Conservation (phyloP, 2,113 vertebrate species). For the Strix aluco region DNA sequence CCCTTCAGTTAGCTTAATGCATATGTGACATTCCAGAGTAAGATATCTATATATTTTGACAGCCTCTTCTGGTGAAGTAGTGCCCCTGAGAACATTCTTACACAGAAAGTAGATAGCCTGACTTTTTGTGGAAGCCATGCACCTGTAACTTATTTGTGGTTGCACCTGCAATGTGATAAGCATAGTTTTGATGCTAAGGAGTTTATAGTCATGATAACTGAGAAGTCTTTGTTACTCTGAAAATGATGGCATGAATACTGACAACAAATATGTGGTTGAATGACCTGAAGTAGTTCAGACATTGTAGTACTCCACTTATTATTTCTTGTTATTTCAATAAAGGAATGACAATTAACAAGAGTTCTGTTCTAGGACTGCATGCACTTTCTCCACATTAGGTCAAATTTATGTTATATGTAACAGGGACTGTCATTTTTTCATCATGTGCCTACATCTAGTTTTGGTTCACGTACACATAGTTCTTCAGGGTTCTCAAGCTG, state of each 20-base stretch:
- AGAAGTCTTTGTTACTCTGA: neutral
- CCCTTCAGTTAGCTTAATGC: too few species aligned
- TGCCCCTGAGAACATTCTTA: neutral
- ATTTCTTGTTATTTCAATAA: neutral
- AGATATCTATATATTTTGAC: fast-evolving
- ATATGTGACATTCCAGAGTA: neutral
- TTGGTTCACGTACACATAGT: neutral
- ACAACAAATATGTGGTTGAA: neutral
- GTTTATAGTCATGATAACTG: neutral
- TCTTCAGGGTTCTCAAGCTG: neutral
- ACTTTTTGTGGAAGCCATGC: neutral
- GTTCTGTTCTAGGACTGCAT: neutral
- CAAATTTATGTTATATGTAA: neutral
- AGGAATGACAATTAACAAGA: neutral
- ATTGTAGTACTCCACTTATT: neutral
- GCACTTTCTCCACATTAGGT: neutral
- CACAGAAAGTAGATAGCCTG: neutral
- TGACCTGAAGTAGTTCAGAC: neutral
- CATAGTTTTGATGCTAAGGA: neutral
- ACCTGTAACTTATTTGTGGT: neutral
- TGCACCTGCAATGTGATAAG: neutral
- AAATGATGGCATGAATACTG: neutral
- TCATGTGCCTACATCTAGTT: neutral
- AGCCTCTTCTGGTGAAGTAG: neutral
- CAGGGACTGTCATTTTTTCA: neutral